Conservation (phyloP, 2,797 vertebrate genomes). For the Poecilia wingei region DNA sequence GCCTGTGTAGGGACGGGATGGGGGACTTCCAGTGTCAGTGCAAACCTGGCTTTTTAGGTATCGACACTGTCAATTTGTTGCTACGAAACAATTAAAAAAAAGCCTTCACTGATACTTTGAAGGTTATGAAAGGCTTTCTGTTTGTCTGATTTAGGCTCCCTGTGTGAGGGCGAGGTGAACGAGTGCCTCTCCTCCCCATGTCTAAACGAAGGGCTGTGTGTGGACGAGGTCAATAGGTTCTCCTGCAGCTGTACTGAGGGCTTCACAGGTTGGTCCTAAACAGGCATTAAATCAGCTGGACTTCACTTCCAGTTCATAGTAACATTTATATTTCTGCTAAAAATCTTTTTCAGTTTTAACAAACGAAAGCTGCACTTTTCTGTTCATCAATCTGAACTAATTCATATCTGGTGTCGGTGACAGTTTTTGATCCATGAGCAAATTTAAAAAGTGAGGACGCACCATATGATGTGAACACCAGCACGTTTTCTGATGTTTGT, state of each 20-base stretch:
- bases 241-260: conserved; percentile 86
- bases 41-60: conserved; percentile 90
- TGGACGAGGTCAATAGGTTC: conserved; percentile 88
- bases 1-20: conserved; percentile 87
- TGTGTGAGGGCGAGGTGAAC: conserved; percentile 91
- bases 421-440: not conserved
- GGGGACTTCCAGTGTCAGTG: conserved; percentile 91
- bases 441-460: not conserved
- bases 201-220: conserved; percentile 88
- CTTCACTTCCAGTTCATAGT: not conserved
- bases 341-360: not conserved
- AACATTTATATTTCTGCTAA: not conserved
- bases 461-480: not conserved
- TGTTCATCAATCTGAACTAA: not conserved
- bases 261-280: conserved; percentile 83
- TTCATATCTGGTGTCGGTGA: not conserved
- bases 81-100: not conserved
- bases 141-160: conserved; percentile 75
- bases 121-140: not conserved
- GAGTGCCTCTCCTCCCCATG: conserved; percentile 92
- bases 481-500: not conserved
- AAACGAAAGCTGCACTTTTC: not conserved
- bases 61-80: not conserved
- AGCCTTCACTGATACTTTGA: not conserved
- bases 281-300: not conserved